A percentile compares a stretch with the other conserved stretches of the same genome.
Conservation (phyloP, 2,797 vertebrate genomes). For the Smutsia gigantea region DNA sequence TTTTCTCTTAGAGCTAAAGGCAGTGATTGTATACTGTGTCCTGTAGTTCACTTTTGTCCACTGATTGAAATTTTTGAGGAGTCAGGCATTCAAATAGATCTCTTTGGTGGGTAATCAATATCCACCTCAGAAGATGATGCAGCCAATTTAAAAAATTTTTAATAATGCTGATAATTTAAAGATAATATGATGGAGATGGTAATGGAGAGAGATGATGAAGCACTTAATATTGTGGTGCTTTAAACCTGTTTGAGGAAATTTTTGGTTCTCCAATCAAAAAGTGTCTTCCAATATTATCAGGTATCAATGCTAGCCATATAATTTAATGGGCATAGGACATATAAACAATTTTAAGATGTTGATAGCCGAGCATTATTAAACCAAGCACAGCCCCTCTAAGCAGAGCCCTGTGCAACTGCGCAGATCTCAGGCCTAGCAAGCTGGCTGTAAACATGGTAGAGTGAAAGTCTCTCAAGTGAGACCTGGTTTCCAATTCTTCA, state of each 20-base stretch:
- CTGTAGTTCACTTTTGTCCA: neutral
- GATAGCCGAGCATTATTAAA: neutral
- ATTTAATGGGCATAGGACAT: neutral
- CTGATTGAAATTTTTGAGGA: neutral
- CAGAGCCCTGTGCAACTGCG: rapidly evolving
- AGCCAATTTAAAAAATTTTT: neutral
- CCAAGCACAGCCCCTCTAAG: neutral
- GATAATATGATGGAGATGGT: neutral
- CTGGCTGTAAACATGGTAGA: rapidly evolving
- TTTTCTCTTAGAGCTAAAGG: neutral
- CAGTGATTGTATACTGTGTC: neutral
- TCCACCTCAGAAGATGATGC: neutral
- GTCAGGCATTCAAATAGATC: neutral
- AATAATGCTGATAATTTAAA: neutral
- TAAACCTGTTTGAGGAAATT: neutral
- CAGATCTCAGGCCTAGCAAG: rapidly evolving
- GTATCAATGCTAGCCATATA: neutral
- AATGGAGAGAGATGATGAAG: neutral
- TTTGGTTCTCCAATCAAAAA: neutral
- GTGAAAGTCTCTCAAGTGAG: neutral
- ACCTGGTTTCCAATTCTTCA: neutral
- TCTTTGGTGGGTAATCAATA: neutral
- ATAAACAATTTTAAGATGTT: neutral
- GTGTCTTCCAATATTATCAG: neutral
- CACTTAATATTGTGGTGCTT: neutral